A percentile compares a stretch with the other conserved stretches of the same genome.
Evolutionary conservation across 2,113 vertebrate species (phyloP).

Genomic region (Gracilinanus agilis): DNA sequence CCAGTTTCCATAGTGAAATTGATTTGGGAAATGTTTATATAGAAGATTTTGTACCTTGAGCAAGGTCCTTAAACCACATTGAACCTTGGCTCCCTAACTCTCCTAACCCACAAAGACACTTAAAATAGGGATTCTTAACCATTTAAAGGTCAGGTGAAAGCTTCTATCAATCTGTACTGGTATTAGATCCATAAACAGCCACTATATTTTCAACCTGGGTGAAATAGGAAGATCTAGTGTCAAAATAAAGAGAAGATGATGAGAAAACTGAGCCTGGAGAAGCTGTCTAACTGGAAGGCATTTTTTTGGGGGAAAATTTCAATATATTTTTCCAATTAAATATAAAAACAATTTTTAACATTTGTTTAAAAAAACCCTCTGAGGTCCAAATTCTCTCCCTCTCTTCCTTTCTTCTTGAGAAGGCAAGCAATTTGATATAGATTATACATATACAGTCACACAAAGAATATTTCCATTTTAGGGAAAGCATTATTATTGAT

Average conservation of each 20-base stretch:
- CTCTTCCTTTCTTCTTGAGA: neutral
- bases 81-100: neutral
- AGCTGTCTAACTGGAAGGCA: neutral
- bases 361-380: neutral
- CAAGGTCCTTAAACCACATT: neutral
- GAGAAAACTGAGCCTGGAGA: neutral
- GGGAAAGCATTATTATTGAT: neutral
- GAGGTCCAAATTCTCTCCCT: neutral
- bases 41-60: neutral
- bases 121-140: neutral
- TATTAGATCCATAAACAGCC: neutral
- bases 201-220: neutral
- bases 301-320: no score
- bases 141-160: neutral
- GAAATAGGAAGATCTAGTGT: neutral
- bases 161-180: neutral
- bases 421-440: neutral
- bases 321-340: neutral
- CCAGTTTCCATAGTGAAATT: neutral
- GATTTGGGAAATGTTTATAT: neutral
- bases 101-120: neutral
- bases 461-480: neutral
- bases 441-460: neutral
- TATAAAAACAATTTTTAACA: neutral
- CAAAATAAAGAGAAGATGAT: neutral